Conservation (phyloP, 1,140 invertebrate genomes). For the Eciton burchellii region DNA sequence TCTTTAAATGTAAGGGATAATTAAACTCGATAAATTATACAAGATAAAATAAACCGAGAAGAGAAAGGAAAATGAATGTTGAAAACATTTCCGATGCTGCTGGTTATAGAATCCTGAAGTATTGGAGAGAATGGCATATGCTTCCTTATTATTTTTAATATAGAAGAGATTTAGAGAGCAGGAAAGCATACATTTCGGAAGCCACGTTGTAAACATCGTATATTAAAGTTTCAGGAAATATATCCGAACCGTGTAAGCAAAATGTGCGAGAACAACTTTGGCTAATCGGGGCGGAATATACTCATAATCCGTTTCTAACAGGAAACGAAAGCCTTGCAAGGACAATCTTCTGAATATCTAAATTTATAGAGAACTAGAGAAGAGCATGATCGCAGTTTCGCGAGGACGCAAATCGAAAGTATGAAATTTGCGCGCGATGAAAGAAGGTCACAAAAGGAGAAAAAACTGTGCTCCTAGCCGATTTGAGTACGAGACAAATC, state of each 20-base stretch:
- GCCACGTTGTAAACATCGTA: neutral
- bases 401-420: constrained; percentile 17
- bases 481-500: neutral
- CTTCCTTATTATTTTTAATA: constrained; percentile 28
- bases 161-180: neutral
- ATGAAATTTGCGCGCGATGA: neutral
- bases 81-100: constrained; percentile 4
- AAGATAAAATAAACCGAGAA: neutral
- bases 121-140: neutral
- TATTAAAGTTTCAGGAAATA: neutral
- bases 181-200: neutral
- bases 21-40: neutral
- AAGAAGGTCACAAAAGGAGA: neutral
- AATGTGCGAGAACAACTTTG: neutral
- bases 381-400: neutral
- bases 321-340: constrained; percentile 31
- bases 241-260: constrained; percentile 2
- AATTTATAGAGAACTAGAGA: constrained; percentile 1
- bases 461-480: neutral
- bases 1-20: constrained; percentile 17
- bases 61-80: neutral
- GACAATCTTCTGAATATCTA: constrained; percentile 43
- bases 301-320: constrained; percentile 4
- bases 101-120: neutral
- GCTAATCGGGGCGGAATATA: neutral